Percentiles rank a stretch among this genome's conserved stretches.
Evolutionary conservation across 2,888 invertebrate species (phyloP).

Genomic region (Cryptus armator): DNA sequence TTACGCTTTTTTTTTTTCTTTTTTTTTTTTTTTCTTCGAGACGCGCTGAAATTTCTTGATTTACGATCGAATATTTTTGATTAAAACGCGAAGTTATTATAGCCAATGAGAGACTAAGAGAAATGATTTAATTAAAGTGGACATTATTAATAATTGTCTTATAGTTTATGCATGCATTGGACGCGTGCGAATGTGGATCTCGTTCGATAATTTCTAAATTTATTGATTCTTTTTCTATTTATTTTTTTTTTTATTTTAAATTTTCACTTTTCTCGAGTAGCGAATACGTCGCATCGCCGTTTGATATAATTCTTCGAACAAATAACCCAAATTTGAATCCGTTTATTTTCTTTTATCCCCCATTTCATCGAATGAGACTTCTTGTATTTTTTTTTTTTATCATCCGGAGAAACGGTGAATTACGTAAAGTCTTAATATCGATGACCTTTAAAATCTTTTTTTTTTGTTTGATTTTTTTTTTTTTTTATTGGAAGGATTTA

Average conservation of each 20-base stretch:
- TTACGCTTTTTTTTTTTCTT: not conserved
- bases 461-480: slow-evolving; percentile 21
- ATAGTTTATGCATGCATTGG: not conserved
- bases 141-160: slow-evolving; percentile 17
- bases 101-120: not conserved
- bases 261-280: not conserved
- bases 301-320: slow-evolving; percentile 6
- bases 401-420: not conserved
- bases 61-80: slow-evolving; percentile 13
- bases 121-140: slow-evolving; percentile 16
- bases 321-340: slow-evolving; percentile 18
- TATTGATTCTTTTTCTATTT: slow-evolving; percentile 16
- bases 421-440: slow-evolving; percentile 39
- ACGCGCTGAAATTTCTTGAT: slow-evolving; percentile 24
- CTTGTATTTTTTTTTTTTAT: slow-evolving; percentile 21
- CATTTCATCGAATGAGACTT: slow-evolving; percentile 40
- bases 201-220: not conserved
- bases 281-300: slow-evolving; percentile 7
- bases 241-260: slow-evolving; percentile 11
- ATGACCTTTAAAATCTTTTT: slow-evolving; percentile 20
- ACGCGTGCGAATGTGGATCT: slow-evolving; percentile 20
- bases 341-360: slow-evolving; percentile 20
- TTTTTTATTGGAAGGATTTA: slow-evolving; percentile 35
- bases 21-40: slow-evolving; percentile 27
- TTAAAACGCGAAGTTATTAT: not conserved